phyloP scores from a whole-genome alignment of 2,113 vertebrate species.

The Pterophyllum scalare region DNA sequence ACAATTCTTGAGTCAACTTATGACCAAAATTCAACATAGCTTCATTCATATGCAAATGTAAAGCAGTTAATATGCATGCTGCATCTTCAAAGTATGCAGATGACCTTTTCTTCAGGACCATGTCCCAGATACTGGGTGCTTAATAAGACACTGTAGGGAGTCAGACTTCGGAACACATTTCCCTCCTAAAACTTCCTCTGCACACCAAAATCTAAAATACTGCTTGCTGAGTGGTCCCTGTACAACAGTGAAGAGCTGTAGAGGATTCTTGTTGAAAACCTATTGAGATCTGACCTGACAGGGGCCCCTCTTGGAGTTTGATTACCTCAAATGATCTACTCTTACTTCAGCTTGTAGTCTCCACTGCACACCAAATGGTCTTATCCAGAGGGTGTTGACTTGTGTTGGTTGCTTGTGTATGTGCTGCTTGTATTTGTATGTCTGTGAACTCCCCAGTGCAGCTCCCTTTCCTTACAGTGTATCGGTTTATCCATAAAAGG shows the following conservation, averaged over 20 bases:
- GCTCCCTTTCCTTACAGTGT: constrained; percentile 18
- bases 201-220: constrained; percentile 20
- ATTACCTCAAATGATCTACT: constrained; percentile 54
- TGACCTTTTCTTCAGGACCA: constrained; percentile 54
- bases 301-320: constrained; percentile 49
- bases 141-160: constrained; percentile 48
- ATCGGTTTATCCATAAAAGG: constrained; percentile 45
- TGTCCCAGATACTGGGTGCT: constrained; percentile 44
- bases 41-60: constrained; percentile 36
- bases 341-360: constrained; percentile 15
- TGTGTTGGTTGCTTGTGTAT: constrained; percentile 9
- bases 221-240: constrained; percentile 32
- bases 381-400: neutral
- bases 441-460: constrained; percentile 17
- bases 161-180: constrained; percentile 36
- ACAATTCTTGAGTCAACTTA: neutral
- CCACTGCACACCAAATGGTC: constrained; percentile 1
- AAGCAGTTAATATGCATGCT: constrained; percentile 45
- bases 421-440: neutral
- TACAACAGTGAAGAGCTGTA: constrained; percentile 29
- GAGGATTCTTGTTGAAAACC: constrained; percentile 55
- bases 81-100: constrained; percentile 47
- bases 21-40: neutral
- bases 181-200: constrained; percentile 30
- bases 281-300: constrained; percentile 67